Evolutionary conservation across 1,140 invertebrate genomes (phyloP), one percentile per base, ranked within the genome.

Genomic region (Lucilia cuprina): DNA sequence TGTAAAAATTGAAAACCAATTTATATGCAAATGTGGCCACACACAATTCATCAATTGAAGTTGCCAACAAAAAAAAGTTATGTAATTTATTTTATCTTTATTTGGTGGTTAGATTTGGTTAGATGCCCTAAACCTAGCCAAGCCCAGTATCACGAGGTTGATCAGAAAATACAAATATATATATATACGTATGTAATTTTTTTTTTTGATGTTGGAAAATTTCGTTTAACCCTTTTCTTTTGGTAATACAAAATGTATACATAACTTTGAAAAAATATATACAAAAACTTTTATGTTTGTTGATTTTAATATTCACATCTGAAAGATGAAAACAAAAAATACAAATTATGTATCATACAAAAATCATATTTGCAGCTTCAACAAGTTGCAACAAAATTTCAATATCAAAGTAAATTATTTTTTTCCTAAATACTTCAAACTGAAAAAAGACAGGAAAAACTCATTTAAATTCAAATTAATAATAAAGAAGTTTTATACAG

Each of bases 331-430:
- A 60, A 17, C 41, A 41, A 41, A 17, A 60, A 60, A 60, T 17
- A 17, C 5, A 60, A 60, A 60, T 17, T 17, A n/a, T 60, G 14
- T 60, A 60, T 60, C 55, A 7, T 14, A 60, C 55, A n/a, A 60
- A 60, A 60, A 60, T 60, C 65, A 70, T 70, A 70, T 70, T 70
- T 70, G 65, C 65, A 70, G 65, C 65, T 70, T 70, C 65, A 70
- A 70, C 65, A 70, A 70, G 65, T 70, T 70, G 65, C 65, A 70
- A 70, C 65, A 70, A 70, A 70, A 70, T 70, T 70, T 70, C 65
- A 70, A 70, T 70, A 70, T 70, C 65, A 70, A 70, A 70, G 65
- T 9, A n/a, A 60, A 17, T n/a, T 2, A 12, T 2, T 70, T 70
- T 70, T 70, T 70, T 14, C 14, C 5, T 60, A 60, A 60, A 60